Base-by-base conservation (phyloP, 1,140 invertebrate species). In the Eciton burchellii region DNA sequence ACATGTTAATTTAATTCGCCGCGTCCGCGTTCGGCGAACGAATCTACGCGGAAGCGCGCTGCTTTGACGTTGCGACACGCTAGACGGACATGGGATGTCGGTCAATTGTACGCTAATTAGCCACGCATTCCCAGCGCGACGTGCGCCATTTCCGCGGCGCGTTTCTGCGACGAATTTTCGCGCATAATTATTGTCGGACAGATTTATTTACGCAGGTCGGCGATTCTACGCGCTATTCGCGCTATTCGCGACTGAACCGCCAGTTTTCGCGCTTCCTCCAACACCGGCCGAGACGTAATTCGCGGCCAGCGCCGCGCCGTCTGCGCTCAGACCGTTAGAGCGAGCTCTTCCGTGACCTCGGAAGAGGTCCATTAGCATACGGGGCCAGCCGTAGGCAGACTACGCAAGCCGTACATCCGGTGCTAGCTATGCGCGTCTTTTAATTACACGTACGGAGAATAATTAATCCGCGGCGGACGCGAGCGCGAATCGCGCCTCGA, bases 61-160 rank as follows among this genome's bases (percentile, higher is more conserved):
- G 24, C 65, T 74, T 84, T 56, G 81, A 66, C 41, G 41, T 70
- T 2, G 6, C 6, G n/a, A 35, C 45, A 47, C n/a, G n/a, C 19
- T 16, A 9, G 43, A 52, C 8, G 24, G 35, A 35, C 2, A 8
- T 24, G 19, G 62, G 9, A 81, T 70, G 72, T 63, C 81, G 47
- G 70, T 65, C 74, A 54, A 84, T 79, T 41, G 52, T 72, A 35
- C 35, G 35, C 2, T 35, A 84, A 84, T 87, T 87, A 84, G 68
- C 11, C 19, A 12, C 19, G 70, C 82, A 74, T 81, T 83, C n/a
- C n/a, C 86, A 72, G 52, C 52, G 24, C 35, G 62, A 82, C 62
- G 35, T 83, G 24, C 19, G 65, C 35, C 16, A 45, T 56, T 49
- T 56, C 21, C 19, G 11, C 6, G 43, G 19, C 45, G 26, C 24